Percentiles rank a stretch among this genome's conserved stretches.
These are phyloP conservation scores for Oryctes rhinoceros DNA, from an alignment of 1,140 invertebrate genomes.

Conservation along the genomic window DNA sequence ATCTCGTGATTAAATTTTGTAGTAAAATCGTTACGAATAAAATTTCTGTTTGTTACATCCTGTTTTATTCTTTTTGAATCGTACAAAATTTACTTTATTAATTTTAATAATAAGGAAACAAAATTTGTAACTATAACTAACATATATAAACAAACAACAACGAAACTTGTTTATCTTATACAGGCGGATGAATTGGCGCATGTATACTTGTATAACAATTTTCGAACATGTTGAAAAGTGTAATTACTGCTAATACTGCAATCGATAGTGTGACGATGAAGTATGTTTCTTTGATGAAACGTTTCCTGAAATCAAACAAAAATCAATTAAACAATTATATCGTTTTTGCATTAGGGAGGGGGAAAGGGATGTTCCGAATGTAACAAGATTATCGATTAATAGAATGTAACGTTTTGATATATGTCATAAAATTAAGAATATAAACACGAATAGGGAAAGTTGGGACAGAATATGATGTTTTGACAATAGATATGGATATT, in stretches of 20 bases:
- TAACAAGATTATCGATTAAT: too few relatives aligned
- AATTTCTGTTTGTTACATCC: not conserved
- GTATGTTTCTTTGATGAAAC: not conserved
- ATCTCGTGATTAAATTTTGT: slow-evolving; percentile 6
- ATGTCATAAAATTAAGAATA: too few relatives aligned
- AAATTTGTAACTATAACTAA: not conserved
- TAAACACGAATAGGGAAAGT: too few relatives aligned
- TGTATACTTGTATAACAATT: not conserved
- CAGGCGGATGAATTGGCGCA: not conserved
- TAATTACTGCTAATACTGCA: not conserved
- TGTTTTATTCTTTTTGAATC: not conserved
- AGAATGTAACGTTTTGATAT: too few relatives aligned
- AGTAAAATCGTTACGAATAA: slow-evolving; percentile 12
- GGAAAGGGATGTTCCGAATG: too few relatives aligned
- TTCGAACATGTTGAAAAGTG: slow-evolving; percentile 2
- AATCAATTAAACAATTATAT: too few relatives aligned
- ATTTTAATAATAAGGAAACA: not conserved
- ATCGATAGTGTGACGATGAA: not conserved
- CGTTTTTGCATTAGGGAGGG: too few relatives aligned
- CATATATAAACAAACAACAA: not conserved
- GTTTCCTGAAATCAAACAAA: not conserved
- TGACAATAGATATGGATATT: too few relatives aligned
- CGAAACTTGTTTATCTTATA: not conserved
- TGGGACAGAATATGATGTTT: too few relatives aligned
- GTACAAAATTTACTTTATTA: not conserved